Percentiles rank a stretch among this genome's conserved stretches.
Conservation (phyloP, 2,113 vertebrate species). For the Pterophyllum scalare region DNA sequence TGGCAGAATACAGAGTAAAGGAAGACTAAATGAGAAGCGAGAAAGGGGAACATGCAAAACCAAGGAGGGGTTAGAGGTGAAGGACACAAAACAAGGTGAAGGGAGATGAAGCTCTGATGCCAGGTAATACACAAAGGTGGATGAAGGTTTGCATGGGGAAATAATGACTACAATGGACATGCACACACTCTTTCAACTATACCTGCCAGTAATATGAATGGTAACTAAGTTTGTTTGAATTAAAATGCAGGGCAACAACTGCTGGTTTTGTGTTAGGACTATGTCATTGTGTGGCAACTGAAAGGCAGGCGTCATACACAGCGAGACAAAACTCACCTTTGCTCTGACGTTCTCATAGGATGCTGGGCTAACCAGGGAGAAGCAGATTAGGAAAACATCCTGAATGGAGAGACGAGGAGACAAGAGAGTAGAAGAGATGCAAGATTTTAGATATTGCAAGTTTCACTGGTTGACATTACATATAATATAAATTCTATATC, state of each 20-base stretch:
- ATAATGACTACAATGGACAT: no score
- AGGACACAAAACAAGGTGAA: not conserved
- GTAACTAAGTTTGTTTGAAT: no score
- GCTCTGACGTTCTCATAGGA: constrained; percentile 78
- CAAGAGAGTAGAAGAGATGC: not conserved
- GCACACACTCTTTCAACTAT: no score
- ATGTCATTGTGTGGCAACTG: not conserved
- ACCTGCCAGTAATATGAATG: no score
- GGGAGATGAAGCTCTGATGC: fast-evolving
- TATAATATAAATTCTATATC: not conserved
- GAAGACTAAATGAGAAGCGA: not conserved
- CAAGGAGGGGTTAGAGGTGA: not conserved
- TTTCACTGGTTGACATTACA: fast-evolving
- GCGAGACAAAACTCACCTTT: constrained; percentile 57
- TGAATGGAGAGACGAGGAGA: not conserved
- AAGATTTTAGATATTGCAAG: not conserved
- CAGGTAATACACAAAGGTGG: not conserved
- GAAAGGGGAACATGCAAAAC: not conserved
- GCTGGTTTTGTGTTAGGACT: no score
- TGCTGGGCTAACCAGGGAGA: constrained; percentile 76
- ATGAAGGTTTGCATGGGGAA: not conserved
- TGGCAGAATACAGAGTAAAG: constrained; percentile 55
- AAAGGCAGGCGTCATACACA: not conserved
- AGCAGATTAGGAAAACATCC: constrained; percentile 78
- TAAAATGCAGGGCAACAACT: no score